Evolutionary conservation across 2,888 invertebrate genomes (phyloP).

Genomic region (Machimus rusticus): DNA sequence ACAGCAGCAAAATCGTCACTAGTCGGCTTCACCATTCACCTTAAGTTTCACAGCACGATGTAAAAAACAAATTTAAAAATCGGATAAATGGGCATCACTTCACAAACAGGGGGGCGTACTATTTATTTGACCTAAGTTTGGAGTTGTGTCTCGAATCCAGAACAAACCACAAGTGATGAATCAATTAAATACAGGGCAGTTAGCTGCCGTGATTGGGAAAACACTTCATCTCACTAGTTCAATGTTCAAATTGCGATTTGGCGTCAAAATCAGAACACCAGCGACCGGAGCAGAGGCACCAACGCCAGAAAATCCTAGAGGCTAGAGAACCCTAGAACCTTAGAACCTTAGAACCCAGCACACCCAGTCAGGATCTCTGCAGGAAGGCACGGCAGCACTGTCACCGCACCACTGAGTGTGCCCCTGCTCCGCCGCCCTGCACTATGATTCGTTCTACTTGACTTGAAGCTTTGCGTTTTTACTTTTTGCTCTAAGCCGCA

Average conservation of each 20-base stretch:
- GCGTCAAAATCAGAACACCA: slow-evolving; percentile 26
- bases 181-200: slow-evolving; percentile 32
- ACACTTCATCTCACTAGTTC: slow-evolving; percentile 41
- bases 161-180: slow-evolving; percentile 22
- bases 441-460: slow-evolving; percentile 50
- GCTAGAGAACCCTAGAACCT: too few species aligned
- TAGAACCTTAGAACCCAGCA: background rate
- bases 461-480: slow-evolving; percentile 54
- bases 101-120: background rate
- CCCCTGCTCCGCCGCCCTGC: slow-evolving; percentile 22
- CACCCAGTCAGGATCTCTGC: background rate
- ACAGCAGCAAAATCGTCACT: background rate
- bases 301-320: background rate
- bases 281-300: background rate
- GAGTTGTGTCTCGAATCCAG: background rate
- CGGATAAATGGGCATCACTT: background rate
- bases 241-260: slow-evolving; percentile 48
- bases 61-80: background rate
- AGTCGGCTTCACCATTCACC: background rate
- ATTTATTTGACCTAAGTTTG: background rate
- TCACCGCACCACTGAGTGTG: background rate
- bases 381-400: background rate
- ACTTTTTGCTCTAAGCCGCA: slow-evolving; percentile 59
- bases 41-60: background rate
- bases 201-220: slow-evolving; percentile 17